Evolutionary conservation across 1,140 invertebrate species (phyloP).

Genomic region (Alviniconcha marisindica): DNA sequence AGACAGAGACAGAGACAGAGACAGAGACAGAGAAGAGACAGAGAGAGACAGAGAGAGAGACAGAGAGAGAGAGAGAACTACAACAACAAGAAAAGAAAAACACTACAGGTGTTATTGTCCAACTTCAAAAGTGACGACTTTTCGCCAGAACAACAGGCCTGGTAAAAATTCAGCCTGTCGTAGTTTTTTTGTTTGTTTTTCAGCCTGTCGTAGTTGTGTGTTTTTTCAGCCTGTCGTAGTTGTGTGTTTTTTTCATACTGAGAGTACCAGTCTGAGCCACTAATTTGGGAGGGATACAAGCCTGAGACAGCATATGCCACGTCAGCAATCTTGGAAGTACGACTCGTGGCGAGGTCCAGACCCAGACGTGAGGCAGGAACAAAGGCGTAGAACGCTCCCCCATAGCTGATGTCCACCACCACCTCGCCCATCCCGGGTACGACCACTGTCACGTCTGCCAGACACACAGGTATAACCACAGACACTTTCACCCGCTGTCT

Average conservation of each 20-base stretch:
- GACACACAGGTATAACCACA: neutral
- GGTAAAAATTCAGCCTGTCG: too few relatives aligned
- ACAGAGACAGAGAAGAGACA: neutral
- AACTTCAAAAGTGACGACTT: too few relatives aligned
- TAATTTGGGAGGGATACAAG: slow-evolving; percentile 36
- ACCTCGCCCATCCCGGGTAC: slow-evolving; percentile 58
- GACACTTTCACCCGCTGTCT: neutral
- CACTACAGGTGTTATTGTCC: too few relatives aligned
- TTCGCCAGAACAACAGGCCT: too few relatives aligned
- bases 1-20: slow-evolving; percentile 11
- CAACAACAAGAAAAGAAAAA: too few relatives aligned
- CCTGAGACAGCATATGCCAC: slow-evolving; percentile 64
- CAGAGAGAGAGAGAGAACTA: slow-evolving; percentile 15
- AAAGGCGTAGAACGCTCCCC: slow-evolving; percentile 72
- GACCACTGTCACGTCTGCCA: slow-evolving; percentile 53
- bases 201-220: neutral
- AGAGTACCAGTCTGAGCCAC: too few relatives aligned
- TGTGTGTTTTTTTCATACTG: neutral
- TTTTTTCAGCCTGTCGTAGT: neutral
- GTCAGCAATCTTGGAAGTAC: slow-evolving; percentile 50
- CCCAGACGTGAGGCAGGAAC: slow-evolving; percentile 56
- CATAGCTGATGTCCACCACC: slow-evolving; percentile 68
- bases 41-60: neutral
- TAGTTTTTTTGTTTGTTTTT: neutral
- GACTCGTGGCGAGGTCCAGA: slow-evolving; percentile 54